Conservation (phyloP, 2,888 invertebrate genomes). For the Gandaritis pyraliata region DNA sequence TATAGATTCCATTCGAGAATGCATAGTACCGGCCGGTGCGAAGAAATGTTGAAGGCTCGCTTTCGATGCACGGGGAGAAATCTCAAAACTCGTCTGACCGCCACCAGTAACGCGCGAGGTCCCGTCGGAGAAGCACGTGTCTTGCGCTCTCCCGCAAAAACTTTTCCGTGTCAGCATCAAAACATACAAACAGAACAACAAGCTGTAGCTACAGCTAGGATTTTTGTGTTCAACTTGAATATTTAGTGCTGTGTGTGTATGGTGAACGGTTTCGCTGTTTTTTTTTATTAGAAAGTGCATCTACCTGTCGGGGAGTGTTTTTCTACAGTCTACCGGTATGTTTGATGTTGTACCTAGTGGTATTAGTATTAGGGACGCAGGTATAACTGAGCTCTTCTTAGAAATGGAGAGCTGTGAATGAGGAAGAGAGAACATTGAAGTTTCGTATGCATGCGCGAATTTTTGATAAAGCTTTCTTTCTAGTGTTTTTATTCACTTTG, state of each 20-base stretch:
- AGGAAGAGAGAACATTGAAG: slow-evolving; percentile 13
- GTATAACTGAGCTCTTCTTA: slow-evolving; percentile 30
- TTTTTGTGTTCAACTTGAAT: slow-evolving; percentile 12
- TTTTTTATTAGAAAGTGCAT: slow-evolving; percentile 63
- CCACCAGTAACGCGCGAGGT: slow-evolving; percentile 62
- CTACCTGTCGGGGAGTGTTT: slow-evolving; percentile 63
- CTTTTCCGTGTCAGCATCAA: slow-evolving; percentile 44
- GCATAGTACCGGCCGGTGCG: slow-evolving; percentile 59
- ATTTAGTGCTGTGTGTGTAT: slow-evolving; percentile 45
- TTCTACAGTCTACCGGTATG: slow-evolving; percentile 66
- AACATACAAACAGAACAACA: slow-evolving; percentile 36
- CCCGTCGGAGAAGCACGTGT: slow-evolving; percentile 52
- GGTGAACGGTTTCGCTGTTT: slow-evolving; percentile 45
- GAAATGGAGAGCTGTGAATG: slow-evolving; percentile 24
- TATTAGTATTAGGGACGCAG: slow-evolving; percentile 54
- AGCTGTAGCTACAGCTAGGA: slow-evolving; percentile 9
- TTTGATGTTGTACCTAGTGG: slow-evolving; percentile 58
- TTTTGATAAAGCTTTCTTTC: slow-evolving; percentile 20
- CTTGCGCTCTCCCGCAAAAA: slow-evolving; percentile 30
- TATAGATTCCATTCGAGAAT: slow-evolving; percentile 45
- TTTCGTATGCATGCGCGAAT: slow-evolving; percentile 18
- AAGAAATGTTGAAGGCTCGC: slow-evolving; percentile 80
- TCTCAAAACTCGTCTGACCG: slow-evolving; percentile 67
- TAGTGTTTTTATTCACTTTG: slow-evolving; percentile 11
- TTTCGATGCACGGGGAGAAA: slow-evolving; percentile 84